These are phyloP conservation scores for Pogonomyrmex barbatus DNA, from an alignment of 1,140 invertebrate genomes.

Conservation along the genomic window DNA sequence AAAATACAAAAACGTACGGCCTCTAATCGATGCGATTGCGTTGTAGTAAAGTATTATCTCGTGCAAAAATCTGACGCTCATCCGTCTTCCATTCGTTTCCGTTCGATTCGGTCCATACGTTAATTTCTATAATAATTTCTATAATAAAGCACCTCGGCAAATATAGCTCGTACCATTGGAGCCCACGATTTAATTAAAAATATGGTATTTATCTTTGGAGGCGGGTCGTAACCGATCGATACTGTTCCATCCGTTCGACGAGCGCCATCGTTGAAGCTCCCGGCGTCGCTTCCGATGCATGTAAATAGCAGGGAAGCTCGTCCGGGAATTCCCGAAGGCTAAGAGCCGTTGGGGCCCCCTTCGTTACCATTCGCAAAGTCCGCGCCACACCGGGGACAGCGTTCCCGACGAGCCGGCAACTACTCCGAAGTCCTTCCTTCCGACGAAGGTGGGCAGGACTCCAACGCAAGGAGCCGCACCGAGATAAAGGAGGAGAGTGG, in stretches of 20 bases:
- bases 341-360: slow-evolving; percentile 49
- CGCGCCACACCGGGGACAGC: slow-evolving; percentile 51
- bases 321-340: slow-evolving; percentile 63
- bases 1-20: neutral
- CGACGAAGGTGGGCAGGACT: slow-evolving; percentile 29
- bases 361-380: slow-evolving; percentile 64
- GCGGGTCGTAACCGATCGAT: slow-evolving; percentile 55
- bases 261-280: slow-evolving; percentile 60
- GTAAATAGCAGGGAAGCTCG: slow-evolving; percentile 59
- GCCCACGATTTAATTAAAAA: slow-evolving; percentile 61
- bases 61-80: slow-evolving; percentile 40
- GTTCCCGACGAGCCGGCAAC: slow-evolving; percentile 48
- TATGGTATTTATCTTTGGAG: slow-evolving; percentile 62
- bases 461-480: slow-evolving; percentile 18
- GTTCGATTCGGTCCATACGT: slow-evolving; percentile 27
- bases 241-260: slow-evolving; percentile 56
- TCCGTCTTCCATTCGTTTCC: slow-evolving; percentile 9
- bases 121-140: slow-evolving; percentile 58
- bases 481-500: slow-evolving; percentile 31
- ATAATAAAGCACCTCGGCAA: slow-evolving; percentile 55
- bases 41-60: slow-evolving; percentile 9
- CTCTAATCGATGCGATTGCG: neutral
- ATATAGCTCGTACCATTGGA: slow-evolving; percentile 38
- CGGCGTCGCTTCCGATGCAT: slow-evolving; percentile 61
- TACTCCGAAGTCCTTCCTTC: slow-evolving; percentile 51